These are phyloP conservation scores for Pterocles burchelli DNA, from an alignment of 2,113 vertebrate species.

Conservation along the genomic window DNA sequence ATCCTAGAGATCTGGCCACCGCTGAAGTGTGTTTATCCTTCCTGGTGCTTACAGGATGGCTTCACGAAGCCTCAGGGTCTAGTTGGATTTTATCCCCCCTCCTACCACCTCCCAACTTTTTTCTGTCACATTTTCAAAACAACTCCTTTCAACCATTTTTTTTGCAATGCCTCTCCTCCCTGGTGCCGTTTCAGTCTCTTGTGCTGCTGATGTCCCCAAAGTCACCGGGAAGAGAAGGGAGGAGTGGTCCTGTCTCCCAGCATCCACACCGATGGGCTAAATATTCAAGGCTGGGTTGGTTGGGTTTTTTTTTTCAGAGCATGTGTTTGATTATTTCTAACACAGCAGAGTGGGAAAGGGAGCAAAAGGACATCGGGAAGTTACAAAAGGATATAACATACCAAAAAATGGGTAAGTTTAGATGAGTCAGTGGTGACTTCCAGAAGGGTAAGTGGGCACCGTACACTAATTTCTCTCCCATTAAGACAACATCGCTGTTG, in stretches of 20 bases:
- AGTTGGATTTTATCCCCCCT: not conserved
- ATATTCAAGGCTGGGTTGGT: not conserved
- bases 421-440: conserved; percentile 37
- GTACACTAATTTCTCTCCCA: not conserved
- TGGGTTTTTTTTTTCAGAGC: not conserved
- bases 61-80: not conserved
- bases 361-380: conserved; percentile 23
- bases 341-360: not conserved
- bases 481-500: conserved; percentile 4
- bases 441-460: conserved; percentile 16
- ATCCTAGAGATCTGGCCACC: conserved; percentile 63
- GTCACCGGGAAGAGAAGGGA: not conserved
- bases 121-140: not conserved
- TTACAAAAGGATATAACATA: conserved; percentile 54
- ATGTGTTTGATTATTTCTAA: not conserved
- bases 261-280: not conserved
- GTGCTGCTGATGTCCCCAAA: not conserved
- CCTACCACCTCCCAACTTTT: not conserved
- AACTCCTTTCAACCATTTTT: not conserved
- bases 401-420: conserved; percentile 41
- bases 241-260: not conserved
- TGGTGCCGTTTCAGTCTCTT: not conserved
- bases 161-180: not conserved
- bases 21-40: not conserved
- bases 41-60: not conserved